A percentile compares a stretch with the other conserved stretches of the same genome.
Evolutionary conservation across 1,140 invertebrate genomes (phyloP).

Genomic region (Delia radicum): DNA sequence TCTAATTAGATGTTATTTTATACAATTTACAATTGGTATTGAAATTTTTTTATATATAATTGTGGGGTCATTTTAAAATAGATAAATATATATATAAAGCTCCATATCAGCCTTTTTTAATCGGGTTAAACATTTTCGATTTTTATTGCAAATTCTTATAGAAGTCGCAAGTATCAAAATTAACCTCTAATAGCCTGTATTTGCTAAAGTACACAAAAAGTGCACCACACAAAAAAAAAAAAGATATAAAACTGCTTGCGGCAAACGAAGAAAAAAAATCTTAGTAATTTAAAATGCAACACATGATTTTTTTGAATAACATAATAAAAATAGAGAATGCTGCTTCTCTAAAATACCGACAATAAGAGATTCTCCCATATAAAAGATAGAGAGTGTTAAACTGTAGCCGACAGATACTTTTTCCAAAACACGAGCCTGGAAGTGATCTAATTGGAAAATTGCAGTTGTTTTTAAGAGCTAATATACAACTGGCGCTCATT

Average conservation of each 20-base stretch:
- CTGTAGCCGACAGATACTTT: background rate
- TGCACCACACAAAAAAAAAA: background rate
- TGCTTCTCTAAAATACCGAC: background rate
- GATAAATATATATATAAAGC: too few relatives aligned
- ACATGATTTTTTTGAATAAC: background rate
- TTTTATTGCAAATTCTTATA: too few relatives aligned
- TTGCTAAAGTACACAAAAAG: background rate
- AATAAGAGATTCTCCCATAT: background rate
- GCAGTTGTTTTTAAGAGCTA: conserved; percentile 33
- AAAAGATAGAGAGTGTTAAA: background rate
- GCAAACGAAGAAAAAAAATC: background rate
- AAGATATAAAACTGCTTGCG: background rate
- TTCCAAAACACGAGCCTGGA: background rate
- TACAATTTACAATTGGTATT: too few relatives aligned
- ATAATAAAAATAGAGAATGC: background rate
- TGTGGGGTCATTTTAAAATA: too few relatives aligned
- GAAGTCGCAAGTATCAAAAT: too few relatives aligned
- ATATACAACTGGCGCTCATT: background rate
- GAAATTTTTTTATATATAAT: too few relatives aligned
- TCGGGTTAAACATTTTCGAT: too few relatives aligned
- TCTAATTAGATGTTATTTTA: too few relatives aligned
- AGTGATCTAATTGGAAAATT: conserved; percentile 50
- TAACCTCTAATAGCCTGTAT: too few relatives aligned
- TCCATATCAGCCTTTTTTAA: too few relatives aligned
- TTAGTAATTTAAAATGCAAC: conserved; percentile 1